These are phyloP conservation scores for Microctonus hyperodae DNA, from an alignment of 2,888 invertebrate species.

Conservation along the genomic window DNA sequence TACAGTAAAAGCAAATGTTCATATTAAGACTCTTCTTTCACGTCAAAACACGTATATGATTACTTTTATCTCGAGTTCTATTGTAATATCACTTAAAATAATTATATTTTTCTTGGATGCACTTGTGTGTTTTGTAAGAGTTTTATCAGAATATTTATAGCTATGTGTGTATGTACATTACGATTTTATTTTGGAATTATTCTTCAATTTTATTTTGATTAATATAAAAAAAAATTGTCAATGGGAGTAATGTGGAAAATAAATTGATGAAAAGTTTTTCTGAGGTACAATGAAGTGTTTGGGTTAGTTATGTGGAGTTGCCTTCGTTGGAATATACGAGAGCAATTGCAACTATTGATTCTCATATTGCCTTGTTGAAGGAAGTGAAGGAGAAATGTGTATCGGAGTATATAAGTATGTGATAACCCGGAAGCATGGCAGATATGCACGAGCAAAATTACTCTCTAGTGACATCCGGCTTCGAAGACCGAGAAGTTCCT, in stretches of 20 bases:
- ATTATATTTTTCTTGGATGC: not conserved
- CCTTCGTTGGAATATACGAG: not conserved
- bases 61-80: not conserved
- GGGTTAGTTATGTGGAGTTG: no score
- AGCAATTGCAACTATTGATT: constrained; percentile 6
- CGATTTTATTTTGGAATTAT: not conserved
- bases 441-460: constrained; percentile 7
- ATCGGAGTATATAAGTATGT: not conserved
- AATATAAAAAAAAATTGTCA: not conserved
- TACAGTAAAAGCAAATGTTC: not conserved
- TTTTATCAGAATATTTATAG: no score
- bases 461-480: constrained; percentile 7
- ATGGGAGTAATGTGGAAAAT: constrained; percentile 5
- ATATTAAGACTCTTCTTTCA: not conserved
- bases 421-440: not conserved
- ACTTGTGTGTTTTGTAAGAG: no score
- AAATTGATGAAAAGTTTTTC: not conserved
- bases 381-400: not conserved
- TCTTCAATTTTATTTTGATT: no score
- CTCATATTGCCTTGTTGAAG: not conserved
- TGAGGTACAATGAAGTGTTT: no score
- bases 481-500: constrained; percentile 13
- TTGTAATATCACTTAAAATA: not conserved
- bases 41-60: not conserved
- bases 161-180: no score